phyloP scores from a whole-genome alignment of 2,113 vertebrate species.

The Chamaetylas fuelleborni region DNA sequence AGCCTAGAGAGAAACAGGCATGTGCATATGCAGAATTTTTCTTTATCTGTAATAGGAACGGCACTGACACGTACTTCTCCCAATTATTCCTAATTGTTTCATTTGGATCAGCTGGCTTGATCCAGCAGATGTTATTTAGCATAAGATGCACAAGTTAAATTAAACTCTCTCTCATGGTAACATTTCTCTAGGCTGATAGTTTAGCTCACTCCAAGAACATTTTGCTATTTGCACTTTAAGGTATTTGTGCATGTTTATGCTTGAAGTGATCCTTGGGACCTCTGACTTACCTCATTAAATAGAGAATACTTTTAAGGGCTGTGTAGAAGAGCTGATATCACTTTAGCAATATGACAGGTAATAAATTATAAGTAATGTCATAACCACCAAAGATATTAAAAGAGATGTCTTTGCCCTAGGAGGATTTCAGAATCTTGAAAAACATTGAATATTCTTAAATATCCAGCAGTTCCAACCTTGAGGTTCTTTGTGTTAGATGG shows the following conservation, averaged over 20 bases:
- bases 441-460: not conserved
- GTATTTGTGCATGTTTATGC: not conserved
- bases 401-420: not conserved
- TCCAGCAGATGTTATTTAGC: not conserved
- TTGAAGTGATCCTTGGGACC: not conserved
- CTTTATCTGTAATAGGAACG: not conserved
- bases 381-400: not conserved
- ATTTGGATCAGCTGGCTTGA: not conserved
- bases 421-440: not conserved
- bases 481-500: not conserved
- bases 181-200: not conserved
- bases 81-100: not conserved
- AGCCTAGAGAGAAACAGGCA: not conserved
- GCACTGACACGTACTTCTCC: not conserved
- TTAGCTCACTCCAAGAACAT: not conserved
- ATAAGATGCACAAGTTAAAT: not conserved
- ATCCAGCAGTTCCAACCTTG: not conserved
- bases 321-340: not conserved
- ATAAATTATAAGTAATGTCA: not conserved
- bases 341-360: not conserved
- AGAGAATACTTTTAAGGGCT: not conserved
- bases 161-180: not conserved
- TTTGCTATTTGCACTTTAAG: not conserved
- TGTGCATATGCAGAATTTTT: not conserved
- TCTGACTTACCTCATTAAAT: not conserved